phyloP scores from a whole-genome alignment of 2,797 vertebrate species.

The Meriones psammophilus region DNA sequence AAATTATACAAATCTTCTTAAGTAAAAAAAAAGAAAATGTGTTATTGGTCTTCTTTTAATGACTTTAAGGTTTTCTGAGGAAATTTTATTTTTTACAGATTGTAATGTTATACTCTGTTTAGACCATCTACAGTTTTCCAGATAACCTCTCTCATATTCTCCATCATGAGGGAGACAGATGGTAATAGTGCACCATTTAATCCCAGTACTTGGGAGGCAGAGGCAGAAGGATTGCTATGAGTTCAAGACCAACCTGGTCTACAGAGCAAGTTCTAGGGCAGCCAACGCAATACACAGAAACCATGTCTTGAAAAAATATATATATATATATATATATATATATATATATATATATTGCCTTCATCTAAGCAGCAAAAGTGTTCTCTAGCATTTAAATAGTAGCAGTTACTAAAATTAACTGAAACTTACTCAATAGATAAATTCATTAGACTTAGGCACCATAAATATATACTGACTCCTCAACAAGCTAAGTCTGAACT shows the following conservation, averaged over 20 bases:
- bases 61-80: background rate
- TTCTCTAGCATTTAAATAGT: constrained; percentile 28
- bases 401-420: constrained; percentile 15
- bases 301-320: background rate
- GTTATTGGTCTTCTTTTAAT: background rate
- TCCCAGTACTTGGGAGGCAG: background rate
- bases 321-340: too few relatives aligned
- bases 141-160: background rate
- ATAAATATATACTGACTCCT: constrained; percentile 18
- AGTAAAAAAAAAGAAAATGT: background rate
- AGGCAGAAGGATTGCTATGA: background rate
- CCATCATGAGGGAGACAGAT: too few relatives aligned
- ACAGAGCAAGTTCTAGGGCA: background rate
- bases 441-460: background rate
- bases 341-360: background rate
- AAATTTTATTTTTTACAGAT: background rate
- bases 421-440: constrained; percentile 9
- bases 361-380: background rate
- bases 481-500: background rate
- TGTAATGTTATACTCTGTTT: background rate
- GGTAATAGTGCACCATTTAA: background rate
- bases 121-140: background rate
- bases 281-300: background rate
- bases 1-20: background rate
- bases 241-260: background rate